Conservation (phyloP, 2,797 vertebrate species). For the Hypotaenidia okinawae region DNA sequence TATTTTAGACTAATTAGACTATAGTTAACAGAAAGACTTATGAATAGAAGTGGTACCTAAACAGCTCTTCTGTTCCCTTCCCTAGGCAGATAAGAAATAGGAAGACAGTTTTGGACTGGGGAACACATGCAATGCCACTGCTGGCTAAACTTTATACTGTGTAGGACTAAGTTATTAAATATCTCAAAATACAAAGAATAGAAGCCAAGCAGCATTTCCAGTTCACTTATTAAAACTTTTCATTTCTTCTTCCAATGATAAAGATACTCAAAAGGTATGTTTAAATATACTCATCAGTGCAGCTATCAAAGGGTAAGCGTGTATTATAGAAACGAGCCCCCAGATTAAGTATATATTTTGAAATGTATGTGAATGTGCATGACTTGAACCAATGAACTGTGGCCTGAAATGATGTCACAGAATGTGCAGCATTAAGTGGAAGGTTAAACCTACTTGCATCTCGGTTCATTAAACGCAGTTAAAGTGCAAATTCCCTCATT, state of each 20-base stretch:
- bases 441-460: constrained; percentile 99
- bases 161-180: neutral
- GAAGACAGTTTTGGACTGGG: neutral
- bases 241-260: constrained; percentile 13
- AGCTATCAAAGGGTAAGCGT: constrained; percentile 70
- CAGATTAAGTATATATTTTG: constrained; percentile 73
- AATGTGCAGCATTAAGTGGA: constrained; percentile 83
- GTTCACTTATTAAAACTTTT: neutral
- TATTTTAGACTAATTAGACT: neutral
- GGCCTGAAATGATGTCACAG: constrained; percentile 84
- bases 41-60: neutral
- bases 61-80: neutral
- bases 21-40: neutral
- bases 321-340: constrained; percentile 72
- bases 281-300: constrained; percentile 61
- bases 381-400: constrained; percentile 80
- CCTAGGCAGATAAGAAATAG: neutral
- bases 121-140: neutral
- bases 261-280: constrained; percentile 23
- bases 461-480: constrained; percentile 99
- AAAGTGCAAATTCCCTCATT: constrained; percentile 99
- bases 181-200: neutral
- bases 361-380: constrained; percentile 81
- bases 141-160: neutral
- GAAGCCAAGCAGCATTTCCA: neutral